phyloP scores from a whole-genome alignment of 2,113 vertebrate species.

The Cyanistes caeruleus region DNA sequence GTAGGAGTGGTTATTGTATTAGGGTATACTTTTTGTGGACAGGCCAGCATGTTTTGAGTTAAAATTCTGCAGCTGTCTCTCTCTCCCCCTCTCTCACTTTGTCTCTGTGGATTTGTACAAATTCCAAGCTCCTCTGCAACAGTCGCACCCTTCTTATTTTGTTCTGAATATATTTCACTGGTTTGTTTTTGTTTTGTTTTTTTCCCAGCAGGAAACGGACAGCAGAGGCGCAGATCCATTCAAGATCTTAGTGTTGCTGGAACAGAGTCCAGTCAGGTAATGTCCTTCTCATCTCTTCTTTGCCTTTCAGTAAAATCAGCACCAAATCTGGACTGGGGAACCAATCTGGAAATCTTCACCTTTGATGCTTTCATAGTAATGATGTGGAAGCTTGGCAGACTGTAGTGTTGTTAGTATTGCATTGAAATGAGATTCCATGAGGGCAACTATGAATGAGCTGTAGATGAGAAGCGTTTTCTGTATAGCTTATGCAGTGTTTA shows the following conservation, averaged over 20 bases:
- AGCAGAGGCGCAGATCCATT: slow-evolving; percentile 93
- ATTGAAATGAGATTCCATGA: not conserved
- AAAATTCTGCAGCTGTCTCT: slow-evolving; percentile 81
- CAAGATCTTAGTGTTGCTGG: slow-evolving; percentile 91
- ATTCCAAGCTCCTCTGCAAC: slow-evolving; percentile 72
- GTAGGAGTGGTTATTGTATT: slow-evolving; percentile 77
- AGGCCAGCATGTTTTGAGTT: slow-evolving; percentile 75
- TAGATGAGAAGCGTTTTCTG: not conserved
- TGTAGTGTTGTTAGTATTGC: not conserved
- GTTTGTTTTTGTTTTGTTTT: slow-evolving; percentile 66
- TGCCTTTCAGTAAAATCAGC: slow-evolving; percentile 17
- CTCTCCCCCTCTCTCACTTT: slow-evolving; percentile 53
- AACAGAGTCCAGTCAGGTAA: slow-evolving; percentile 94
- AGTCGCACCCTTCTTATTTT: slow-evolving; percentile 53
- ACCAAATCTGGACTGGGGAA: not conserved
- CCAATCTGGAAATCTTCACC: not conserved
- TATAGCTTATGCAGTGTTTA: not conserved
- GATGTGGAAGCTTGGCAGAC: not conserved
- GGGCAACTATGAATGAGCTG: slow-evolving; percentile 10
- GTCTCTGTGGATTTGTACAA: slow-evolving; percentile 75
- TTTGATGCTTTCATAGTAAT: not conserved
- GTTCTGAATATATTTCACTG: slow-evolving; percentile 63
- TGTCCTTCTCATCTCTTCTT: not conserved
- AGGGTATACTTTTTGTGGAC: slow-evolving; percentile 71
- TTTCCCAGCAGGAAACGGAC: slow-evolving; percentile 85